These are phyloP conservation scores for Palythoa caribaeorum DNA, from an alignment of 92 coral and sea anemone species.

Conservation along the genomic window DNA sequence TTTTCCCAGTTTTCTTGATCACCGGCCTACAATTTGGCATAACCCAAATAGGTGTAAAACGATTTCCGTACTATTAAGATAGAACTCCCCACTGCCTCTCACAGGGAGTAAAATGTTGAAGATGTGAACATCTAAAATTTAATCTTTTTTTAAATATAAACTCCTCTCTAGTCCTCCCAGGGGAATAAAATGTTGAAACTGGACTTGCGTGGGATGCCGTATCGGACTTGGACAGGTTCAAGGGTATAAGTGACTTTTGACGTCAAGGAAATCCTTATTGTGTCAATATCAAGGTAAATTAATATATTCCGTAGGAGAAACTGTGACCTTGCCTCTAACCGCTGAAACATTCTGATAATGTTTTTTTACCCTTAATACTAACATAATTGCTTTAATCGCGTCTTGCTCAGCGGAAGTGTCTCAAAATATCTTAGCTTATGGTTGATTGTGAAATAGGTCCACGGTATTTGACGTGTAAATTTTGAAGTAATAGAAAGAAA, in stretches of 20 bases:
- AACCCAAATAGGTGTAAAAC: too few relatives aligned
- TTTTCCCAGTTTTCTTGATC: too few relatives aligned
- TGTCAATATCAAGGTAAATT: neutral
- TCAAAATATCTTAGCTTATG: neutral
- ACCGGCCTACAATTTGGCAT: too few relatives aligned
- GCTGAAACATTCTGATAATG: neutral
- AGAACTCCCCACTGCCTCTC: too few relatives aligned
- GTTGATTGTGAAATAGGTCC: neutral
- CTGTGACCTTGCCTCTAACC: neutral
- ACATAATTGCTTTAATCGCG: neutral
- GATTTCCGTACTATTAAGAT: too few relatives aligned
- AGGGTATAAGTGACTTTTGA: neutral
- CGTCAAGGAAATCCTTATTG: neutral
- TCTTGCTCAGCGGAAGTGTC: neutral
- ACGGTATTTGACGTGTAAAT: neutral
- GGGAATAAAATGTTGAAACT: neutral
- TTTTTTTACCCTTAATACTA: neutral
- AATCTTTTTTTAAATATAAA: too few relatives aligned
- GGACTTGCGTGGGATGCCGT: neutral
- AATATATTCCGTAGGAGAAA: neutral
- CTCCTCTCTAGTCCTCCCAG: neutral
- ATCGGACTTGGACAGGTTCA: neutral
- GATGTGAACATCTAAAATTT: too few relatives aligned
- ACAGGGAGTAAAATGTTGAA: too few relatives aligned
- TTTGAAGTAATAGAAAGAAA: neutral